phyloP scores from a whole-genome alignment of 1,140 invertebrate species.

The Drosophila pallidifrons region DNA sequence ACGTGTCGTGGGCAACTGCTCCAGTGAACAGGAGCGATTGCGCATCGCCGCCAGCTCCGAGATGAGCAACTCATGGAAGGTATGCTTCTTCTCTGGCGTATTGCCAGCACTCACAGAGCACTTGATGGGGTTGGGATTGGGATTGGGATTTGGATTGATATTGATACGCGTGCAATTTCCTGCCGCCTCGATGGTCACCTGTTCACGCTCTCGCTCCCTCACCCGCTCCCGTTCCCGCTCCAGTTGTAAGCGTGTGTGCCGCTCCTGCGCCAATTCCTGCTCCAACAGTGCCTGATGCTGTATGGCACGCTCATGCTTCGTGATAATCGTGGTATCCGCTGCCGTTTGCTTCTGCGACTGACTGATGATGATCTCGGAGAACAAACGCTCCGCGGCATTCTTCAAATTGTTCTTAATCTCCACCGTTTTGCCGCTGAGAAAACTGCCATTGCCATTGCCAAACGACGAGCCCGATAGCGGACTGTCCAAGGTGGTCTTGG shows the following conservation, averaged over 20 bases:
- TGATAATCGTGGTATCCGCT: slow-evolving; percentile 68
- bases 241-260: slow-evolving; percentile 44
- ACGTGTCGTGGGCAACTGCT: slow-evolving; percentile 66
- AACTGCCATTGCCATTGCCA: slow-evolving; percentile 28
- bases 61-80: slow-evolving; percentile 84
- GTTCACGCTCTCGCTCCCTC: slow-evolving; percentile 13
- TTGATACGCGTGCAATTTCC: slow-evolving; percentile 69
- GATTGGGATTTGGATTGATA: slow-evolving; percentile 46
- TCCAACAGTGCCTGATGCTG: slow-evolving; percentile 73
- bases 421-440: slow-evolving; percentile 70
- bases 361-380: slow-evolving; percentile 83
- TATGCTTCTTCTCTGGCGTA: slow-evolving; percentile 81
- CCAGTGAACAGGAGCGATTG: slow-evolving; percentile 74
- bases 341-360: slow-evolving; percentile 68
- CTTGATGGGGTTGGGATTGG: slow-evolving; percentile 39
- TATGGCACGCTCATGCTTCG: slow-evolving; percentile 77
- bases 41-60: slow-evolving; percentile 84
- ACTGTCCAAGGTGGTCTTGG: slow-evolving; percentile 77
- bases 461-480: slow-evolving; percentile 27
- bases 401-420: slow-evolving; percentile 83
- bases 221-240: slow-evolving; percentile 9
- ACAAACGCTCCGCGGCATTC: slow-evolving; percentile 81
- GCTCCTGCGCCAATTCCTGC: slow-evolving; percentile 64
- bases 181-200: slow-evolving; percentile 50
- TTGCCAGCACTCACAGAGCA: slow-evolving; percentile 61